A percentile compares a stretch with the other conserved stretches of the same genome.
Evolutionary conservation across 2,888 invertebrate species (phyloP).

Genomic region (Cataglyphis livida): DNA sequence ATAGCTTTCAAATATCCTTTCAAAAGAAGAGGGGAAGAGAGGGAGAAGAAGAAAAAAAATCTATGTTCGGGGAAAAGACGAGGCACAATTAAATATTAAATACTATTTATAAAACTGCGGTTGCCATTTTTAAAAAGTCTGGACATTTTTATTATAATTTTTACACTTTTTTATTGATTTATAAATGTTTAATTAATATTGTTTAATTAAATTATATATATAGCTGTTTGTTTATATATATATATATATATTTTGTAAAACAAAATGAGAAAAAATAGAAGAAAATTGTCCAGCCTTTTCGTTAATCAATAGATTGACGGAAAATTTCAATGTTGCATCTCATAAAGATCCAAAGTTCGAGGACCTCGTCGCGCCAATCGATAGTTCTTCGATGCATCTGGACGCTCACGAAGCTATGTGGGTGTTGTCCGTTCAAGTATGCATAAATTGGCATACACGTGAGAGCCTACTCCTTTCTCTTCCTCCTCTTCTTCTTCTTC

Average conservation of each 20-base stretch:
- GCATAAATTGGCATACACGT: conserved; percentile 78
- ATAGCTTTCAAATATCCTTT: background rate
- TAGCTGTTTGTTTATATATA: background rate
- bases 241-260: background rate
- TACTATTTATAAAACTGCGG: background rate
- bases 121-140: background rate
- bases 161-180: background rate
- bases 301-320: background rate
- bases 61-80: background rate
- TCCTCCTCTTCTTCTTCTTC: conserved; percentile 18
- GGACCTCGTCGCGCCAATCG: conserved; percentile 29
- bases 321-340: background rate
- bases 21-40: background rate
- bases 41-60: background rate
- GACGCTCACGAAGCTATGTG: conserved; percentile 60
- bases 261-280: background rate
- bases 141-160: background rate
- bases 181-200: background rate
- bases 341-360: conserved; percentile 8
- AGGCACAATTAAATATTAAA: background rate
- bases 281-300: background rate
- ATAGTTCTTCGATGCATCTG: conserved; percentile 41
- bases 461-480: conserved; percentile 68
- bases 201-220: background rate
- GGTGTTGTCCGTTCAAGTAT: conserved; percentile 76